Base-by-base conservation (phyloP, 2,888 invertebrate genomes). In the Pseudococcus jackbeardsleyi region DNA sequence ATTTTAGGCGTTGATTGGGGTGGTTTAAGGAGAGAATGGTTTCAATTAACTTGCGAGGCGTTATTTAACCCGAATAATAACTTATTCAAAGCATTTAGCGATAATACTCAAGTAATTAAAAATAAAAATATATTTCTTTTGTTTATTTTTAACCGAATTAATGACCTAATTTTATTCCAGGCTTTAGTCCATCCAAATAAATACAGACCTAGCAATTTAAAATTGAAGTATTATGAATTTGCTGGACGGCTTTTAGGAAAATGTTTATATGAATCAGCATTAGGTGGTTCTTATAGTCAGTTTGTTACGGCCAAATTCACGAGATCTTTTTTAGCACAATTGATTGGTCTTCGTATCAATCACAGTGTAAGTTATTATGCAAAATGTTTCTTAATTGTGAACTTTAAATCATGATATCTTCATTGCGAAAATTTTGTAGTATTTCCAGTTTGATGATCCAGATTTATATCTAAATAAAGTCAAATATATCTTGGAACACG, bases 361-460 rank as follows among this genome's bases (percentile, higher is more conserved):
- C 98, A 97, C 91, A 97, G 97, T 94, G 97, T 96, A 91, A 90
- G 84, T 89, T 22, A 12, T 46, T 33, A 33, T 33, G 26, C n/a
- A 15, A 2, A 42, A 19, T 22, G 2, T 33, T n/a, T 50, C 48
- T 50, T 15, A 12, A 12, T 50, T 15, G 12, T 50, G 48, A 12
- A 12, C 9, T 9, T 42, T 50, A 1, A 50, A 15, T 50, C 11
- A 15, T 12, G 15, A 50, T 8, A 11, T 46, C 6, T 46, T 5
- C 46, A 46, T 2, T 6, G 3, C 9, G n/a, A 17, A 19, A 19
- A 59, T 84, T 54, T 87, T 68, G 22, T 91, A 97, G 96, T 97
- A 98, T 92, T 98, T 98, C 92, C 98, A 98, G 91, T 97, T 97
- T 92, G 98, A 98, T 91, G 98, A 98, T 92, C 98, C 98, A 0